Conservation (phyloP, 1,140 invertebrate genomes). For the Mactra quadrangularis region DNA sequence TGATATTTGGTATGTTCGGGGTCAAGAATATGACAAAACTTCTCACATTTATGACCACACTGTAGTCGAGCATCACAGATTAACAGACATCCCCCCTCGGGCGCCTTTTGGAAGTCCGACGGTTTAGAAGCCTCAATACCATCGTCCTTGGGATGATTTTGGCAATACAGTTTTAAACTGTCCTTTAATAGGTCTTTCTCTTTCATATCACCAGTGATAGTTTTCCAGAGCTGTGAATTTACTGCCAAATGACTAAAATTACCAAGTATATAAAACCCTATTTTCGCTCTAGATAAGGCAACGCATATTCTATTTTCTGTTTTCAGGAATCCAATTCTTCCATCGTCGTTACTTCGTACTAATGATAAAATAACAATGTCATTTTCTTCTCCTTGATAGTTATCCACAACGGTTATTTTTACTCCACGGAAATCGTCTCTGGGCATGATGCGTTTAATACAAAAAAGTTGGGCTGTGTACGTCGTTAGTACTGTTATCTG, state of each 20-base stretch:
- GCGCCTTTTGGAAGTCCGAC: no score
- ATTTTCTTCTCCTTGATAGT: conserved; percentile 90
- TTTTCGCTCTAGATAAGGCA: conserved; percentile 91
- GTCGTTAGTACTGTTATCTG: no score
- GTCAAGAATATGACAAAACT: conserved; percentile 78
- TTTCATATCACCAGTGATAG: no score
- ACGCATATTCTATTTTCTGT: no score
- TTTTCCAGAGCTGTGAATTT: no score
- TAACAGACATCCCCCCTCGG: conserved; percentile 82
- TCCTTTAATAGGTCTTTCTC: no score
- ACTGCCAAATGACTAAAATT: no score
- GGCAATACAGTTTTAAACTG: no score
- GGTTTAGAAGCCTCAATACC: no score
- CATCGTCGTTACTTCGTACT: conserved; percentile 88
- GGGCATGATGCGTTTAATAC: conserved; percentile 75
- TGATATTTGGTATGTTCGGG: conserved; percentile 70
- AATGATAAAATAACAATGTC: conserved; percentile 93
- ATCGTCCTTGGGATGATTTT: no score
- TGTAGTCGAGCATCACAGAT: conserved; percentile 76
- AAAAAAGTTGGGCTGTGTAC: conserved; percentile 81
- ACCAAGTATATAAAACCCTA: no score
- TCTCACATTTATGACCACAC: no score
- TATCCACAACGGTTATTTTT: conserved; percentile 89
- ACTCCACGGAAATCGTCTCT: conserved; percentile 70
- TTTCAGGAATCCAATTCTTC: conserved; percentile 90